Base-by-base conservation (phyloP, 2,888 invertebrate species). In the Troilus luridus region DNA sequence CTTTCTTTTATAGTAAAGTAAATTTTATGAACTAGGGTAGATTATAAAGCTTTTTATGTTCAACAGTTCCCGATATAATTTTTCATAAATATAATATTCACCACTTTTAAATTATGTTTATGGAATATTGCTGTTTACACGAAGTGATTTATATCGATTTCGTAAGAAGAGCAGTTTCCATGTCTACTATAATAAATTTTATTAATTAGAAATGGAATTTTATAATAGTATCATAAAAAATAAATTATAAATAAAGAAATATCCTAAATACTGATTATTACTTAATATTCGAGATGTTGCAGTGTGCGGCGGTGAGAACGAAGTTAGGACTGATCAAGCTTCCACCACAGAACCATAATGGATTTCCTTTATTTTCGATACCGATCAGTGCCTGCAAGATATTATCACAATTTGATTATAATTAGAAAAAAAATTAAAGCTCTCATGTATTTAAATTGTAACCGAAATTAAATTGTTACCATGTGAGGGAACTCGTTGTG, bases 271-370 rank as follows among this genome's bases (percentile, higher is more conserved):
- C n/a, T 64, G 9, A 56, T 14, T 21, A 85, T 85, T 85, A 85
- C 85, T 85, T 60, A 88, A 88, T 91, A 21, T 77, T 85, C 9
- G 85, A 56, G 56, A 56, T n/a, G 56, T n/a, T 85, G 85, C 92
- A 92, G 85, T 92, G 92, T 10, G 92, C 92, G 5, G 92, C 92
- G 8, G 91, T 91, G 19, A 92, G 24, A 2, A 92, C 89, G 91
- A 90, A 92, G 8, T 60, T 77, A 1, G 91, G 88, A 24, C 91
- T 91, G 24, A 92, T 91, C 60, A 92, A 62, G 58, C 91, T 91
- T 21, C 92, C 92, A 12, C 91, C 92, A 85, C 92, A 92, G 27
- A 91, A 59, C 91, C 91, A 91, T 9, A 27, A 17, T 0, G 21
- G 54, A 24, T 11, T 59, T 21, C 59, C 77, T 64, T 88, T 88